Evolutionary conservation across 2,797 vertebrate species (phyloP).

Genomic region (Dendrocincla tyrannina): DNA sequence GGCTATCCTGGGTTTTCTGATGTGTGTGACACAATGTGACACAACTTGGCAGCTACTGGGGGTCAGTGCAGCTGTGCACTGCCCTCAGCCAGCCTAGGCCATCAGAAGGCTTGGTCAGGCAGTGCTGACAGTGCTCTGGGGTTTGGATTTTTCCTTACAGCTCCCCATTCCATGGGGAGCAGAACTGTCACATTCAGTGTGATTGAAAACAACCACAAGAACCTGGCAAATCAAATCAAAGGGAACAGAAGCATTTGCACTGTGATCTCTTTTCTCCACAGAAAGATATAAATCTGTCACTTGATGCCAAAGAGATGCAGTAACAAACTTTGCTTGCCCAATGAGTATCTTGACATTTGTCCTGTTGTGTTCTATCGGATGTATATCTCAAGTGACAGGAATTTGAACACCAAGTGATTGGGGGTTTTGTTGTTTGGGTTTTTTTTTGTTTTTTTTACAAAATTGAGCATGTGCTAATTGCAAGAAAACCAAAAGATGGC

Average conservation of each 20-base stretch:
- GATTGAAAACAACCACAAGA: background rate
- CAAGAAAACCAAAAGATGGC: background rate
- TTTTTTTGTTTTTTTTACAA: background rate
- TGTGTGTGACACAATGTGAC: background rate
- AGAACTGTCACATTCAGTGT: background rate
- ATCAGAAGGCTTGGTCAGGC: background rate
- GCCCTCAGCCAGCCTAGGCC: background rate
- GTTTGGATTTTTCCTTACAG: background rate
- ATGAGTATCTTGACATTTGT: background rate
- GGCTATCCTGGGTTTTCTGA: background rate
- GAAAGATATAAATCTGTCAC: background rate
- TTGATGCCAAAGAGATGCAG: background rate
- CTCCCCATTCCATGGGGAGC: background rate
- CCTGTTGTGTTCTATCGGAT: fast-evolving
- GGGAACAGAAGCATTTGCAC: background rate
- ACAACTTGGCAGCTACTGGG: background rate
- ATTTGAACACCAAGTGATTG: background rate
- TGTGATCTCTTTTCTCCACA: background rate
- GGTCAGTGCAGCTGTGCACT: background rate
- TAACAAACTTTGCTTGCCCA: background rate
- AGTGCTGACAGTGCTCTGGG: background rate
- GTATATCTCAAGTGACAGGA: background rate
- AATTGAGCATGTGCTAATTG: background rate
- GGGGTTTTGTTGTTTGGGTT: background rate
- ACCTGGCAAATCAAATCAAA: background rate